Conservation (phyloP, 2,888 invertebrate genomes). For the Marronus borbonicus region DNA sequence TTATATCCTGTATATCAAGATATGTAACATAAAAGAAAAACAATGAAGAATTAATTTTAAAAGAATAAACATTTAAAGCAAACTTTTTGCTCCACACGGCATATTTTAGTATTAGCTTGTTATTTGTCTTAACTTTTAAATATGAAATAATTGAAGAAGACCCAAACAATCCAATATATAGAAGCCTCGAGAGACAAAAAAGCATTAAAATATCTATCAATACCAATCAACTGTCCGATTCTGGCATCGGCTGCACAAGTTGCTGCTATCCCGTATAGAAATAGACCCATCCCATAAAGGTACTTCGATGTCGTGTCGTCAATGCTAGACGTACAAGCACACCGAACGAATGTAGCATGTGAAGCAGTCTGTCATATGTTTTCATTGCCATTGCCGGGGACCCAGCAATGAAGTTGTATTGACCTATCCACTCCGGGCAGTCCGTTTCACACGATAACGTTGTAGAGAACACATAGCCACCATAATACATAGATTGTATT, state of each 20-base stretch:
- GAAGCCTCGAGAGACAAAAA: too few species aligned
- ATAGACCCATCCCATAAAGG: conserved; percentile 4
- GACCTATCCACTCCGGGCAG: conserved; percentile 51
- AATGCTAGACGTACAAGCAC: neutral
- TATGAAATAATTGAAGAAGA: too few species aligned
- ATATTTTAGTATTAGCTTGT: too few species aligned
- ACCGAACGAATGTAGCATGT: conserved; percentile 21
- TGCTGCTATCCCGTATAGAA: neutral
- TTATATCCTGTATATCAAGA: too few species aligned
- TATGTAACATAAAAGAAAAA: too few species aligned
- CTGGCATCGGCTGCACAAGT: neutral
- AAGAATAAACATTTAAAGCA: too few species aligned
- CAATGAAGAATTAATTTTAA: too few species aligned
- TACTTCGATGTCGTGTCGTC: neutral
- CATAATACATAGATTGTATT: neutral
- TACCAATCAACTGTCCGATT: too few species aligned
- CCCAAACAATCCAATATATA: too few species aligned
- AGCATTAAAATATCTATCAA: neutral
- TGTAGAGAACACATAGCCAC: neutral
- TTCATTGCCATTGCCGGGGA: conserved; percentile 53
- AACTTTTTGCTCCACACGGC: too few species aligned
- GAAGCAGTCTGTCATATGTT: conserved; percentile 46
- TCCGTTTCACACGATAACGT: conserved; percentile 33
- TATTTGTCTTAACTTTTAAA: too few species aligned
- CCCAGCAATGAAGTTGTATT: conserved; percentile 52